Conservation (phyloP, 2,113 vertebrate genomes). For the Protomyctophum bolini region DNA sequence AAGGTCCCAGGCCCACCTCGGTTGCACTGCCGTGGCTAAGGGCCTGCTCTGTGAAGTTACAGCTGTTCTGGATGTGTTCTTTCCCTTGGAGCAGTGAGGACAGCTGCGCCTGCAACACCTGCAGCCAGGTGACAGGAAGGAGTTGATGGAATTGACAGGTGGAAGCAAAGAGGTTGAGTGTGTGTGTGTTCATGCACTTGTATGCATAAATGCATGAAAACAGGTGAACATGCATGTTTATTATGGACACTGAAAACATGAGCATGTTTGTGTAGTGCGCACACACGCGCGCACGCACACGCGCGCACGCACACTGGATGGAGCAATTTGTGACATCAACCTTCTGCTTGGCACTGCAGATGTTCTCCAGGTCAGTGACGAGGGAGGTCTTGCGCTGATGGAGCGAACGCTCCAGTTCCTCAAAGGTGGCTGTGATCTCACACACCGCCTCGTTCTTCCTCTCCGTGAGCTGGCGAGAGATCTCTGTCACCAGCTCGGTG, state of each 20-base stretch:
- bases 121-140: slow-evolving; percentile 15
- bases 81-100: slow-evolving; percentile 89
- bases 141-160: not conserved
- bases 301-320: no score
- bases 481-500: slow-evolving; percentile 88
- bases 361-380: slow-evolving; percentile 81
- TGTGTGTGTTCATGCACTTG: not conserved
- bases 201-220: no score
- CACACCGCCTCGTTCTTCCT: slow-evolving; percentile 85
- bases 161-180: not conserved
- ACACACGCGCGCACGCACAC: not conserved
- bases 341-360: slow-evolving; percentile 85
- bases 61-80: slow-evolving; percentile 94
- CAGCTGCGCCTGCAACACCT: slow-evolving; percentile 93
- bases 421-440: slow-evolving; percentile 88
- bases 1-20: slow-evolving; percentile 67
- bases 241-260: no score
- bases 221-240: no score
- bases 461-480: slow-evolving; percentile 90
- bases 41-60: slow-evolving; percentile 92
- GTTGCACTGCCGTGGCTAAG: slow-evolving; percentile 90
- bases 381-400: slow-evolving; percentile 89
- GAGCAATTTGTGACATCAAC: slow-evolving; percentile 60
- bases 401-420: slow-evolving; percentile 88
- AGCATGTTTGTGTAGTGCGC: no score